phyloP scores from a whole-genome alignment of 2,888 invertebrate species.

The Melanargia galathea region DNA sequence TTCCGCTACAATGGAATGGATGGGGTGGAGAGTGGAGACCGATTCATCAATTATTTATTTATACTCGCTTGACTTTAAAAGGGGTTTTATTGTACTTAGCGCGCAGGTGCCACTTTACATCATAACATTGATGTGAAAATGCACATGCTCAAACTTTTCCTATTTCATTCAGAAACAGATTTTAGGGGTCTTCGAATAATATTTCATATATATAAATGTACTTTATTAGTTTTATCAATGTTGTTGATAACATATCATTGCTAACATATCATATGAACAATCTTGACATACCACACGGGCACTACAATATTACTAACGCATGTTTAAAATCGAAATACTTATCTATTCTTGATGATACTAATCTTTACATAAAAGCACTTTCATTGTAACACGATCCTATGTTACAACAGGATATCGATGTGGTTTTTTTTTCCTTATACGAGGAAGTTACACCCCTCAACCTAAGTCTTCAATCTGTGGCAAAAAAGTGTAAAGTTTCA shows the following conservation, averaged over 20 bases:
- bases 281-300: background rate
- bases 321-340: background rate
- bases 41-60: constrained; percentile 72
- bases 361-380: background rate
- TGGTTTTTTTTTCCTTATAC: background rate
- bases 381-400: background rate
- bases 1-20: constrained; percentile 48
- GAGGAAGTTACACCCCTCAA: background rate
- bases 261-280: constrained; percentile 10
- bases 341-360: background rate
- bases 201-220: background rate
- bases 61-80: constrained; percentile 61
- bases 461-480: background rate
- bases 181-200: background rate
- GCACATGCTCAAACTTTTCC: constrained; percentile 5
- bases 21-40: no score
- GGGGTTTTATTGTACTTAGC: constrained; percentile 40
- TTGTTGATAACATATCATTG: constrained; percentile 13
- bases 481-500: background rate
- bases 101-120: constrained; percentile 44
- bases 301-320: background rate
- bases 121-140: constrained; percentile 54
- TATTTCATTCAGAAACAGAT: constrained; percentile 4
- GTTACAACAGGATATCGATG: background rate
- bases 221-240: background rate